phyloP scores from a whole-genome alignment of 1,140 invertebrate genomes.

The Pseudomyrmex concolor region DNA sequence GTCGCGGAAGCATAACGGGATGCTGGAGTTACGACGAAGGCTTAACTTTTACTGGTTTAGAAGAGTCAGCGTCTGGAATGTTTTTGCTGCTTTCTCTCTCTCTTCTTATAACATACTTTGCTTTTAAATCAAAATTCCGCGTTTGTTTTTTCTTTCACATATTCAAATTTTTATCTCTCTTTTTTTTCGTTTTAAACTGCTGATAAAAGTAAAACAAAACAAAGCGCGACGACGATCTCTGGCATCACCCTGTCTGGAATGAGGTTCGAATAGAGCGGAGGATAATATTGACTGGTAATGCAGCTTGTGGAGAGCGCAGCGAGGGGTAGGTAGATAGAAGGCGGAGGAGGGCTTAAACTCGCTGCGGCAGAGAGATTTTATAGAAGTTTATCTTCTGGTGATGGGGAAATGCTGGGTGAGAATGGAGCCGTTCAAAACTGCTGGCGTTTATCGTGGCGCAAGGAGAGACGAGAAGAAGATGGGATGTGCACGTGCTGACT shows the following conservation, averaged over 20 bases:
- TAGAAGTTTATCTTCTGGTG: constrained; percentile 81
- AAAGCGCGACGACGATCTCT: constrained; percentile 13
- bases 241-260: constrained; percentile 46
- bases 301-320: constrained; percentile 18
- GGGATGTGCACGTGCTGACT: constrained; percentile 22
- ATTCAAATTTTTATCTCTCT: background rate
- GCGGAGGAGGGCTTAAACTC: constrained; percentile 74
- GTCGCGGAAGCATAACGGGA: constrained; percentile 74
- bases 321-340: constrained; percentile 51
- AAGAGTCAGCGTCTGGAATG: constrained; percentile 79
- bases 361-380: constrained; percentile 80
- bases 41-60: constrained; percentile 79
- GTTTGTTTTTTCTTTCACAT: background rate
- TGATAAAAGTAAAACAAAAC: constrained; percentile 38
- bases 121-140: constrained; percentile 20
- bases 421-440: constrained; percentile 77
- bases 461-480: constrained; percentile 28
- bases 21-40: constrained; percentile 77
- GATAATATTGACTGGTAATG: constrained; percentile 73
- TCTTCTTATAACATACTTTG: constrained; percentile 34
- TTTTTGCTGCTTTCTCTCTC: constrained; percentile 68
- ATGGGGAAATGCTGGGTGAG: constrained; percentile 76
- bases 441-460: constrained; percentile 69
- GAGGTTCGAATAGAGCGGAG: constrained; percentile 73
- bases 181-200: constrained; percentile 2